Conservation (phyloP, 1,140 invertebrate species). For the Lepidurus apus region DNA sequence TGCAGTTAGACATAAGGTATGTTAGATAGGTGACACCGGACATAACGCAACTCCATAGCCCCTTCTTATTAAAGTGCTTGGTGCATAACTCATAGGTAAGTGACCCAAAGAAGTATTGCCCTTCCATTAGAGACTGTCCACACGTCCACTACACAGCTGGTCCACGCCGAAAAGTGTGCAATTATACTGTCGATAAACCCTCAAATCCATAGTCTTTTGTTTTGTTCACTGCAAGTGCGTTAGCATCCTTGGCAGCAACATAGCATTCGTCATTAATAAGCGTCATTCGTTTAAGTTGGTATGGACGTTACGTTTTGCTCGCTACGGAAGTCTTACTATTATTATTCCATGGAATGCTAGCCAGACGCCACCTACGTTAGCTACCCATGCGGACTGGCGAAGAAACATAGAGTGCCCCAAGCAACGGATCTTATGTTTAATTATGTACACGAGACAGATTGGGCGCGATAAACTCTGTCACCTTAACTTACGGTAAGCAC, state of each 20-base stretch:
- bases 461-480: conserved; percentile 13
- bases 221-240: background rate
- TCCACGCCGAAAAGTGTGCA: background rate
- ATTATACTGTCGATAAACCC: conserved; percentile 6
- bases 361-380: background rate
- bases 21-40: background rate
- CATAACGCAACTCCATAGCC: background rate
- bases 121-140: background rate
- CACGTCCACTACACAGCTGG: background rate
- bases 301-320: background rate
- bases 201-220: background rate
- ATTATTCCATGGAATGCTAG: background rate
- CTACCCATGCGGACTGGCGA: background rate
- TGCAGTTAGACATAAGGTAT: background rate
- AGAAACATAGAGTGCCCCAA: background rate
- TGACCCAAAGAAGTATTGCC: background rate
- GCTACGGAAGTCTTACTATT: background rate
- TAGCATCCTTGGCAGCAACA: background rate
- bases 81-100: background rate
- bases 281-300: background rate
- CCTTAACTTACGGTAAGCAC: conserved; percentile 19
- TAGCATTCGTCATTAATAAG: background rate
- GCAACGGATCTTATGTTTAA: conserved; percentile 8
- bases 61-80: background rate
- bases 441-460: conserved; percentile 11